These are phyloP conservation scores for Corythaixoides concolor DNA, from an alignment of 2,113 vertebrate genomes.

Conservation along the genomic window DNA sequence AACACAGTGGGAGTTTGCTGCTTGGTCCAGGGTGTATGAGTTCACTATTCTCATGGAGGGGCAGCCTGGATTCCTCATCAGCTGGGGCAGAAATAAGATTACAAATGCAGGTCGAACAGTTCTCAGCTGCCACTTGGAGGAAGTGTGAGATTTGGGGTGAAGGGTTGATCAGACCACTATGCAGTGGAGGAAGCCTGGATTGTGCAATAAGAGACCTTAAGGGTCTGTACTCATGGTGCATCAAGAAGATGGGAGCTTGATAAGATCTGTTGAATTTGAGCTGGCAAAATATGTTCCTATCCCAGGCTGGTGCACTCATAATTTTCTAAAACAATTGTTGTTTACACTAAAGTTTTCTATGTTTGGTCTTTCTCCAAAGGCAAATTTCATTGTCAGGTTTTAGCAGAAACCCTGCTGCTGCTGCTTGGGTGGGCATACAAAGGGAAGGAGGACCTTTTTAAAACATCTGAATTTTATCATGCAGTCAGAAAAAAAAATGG, in stretches of 20 bases:
- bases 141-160: background rate
- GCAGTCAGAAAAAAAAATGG: background rate
- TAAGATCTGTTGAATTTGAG: background rate
- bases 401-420: constrained; percentile 35
- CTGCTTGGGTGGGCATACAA: constrained; percentile 24
- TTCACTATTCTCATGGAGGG: background rate
- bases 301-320: background rate
- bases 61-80: background rate
- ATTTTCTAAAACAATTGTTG: constrained; percentile 15
- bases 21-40: background rate
- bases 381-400: constrained; percentile 19
- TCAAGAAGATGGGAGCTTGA: background rate
- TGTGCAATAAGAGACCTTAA: background rate
- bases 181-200: background rate
- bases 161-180: background rate
- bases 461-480: constrained; percentile 39
- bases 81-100: background rate
- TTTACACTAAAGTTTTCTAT: background rate
- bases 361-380: background rate
- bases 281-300: background rate
- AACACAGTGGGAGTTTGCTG: background rate
- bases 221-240: background rate
- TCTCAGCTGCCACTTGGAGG: background rate
- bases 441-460: background rate
- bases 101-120: background rate